Base-by-base conservation (phyloP, 2,113 vertebrate genomes). In the Cranoglanis bouderius region DNA sequence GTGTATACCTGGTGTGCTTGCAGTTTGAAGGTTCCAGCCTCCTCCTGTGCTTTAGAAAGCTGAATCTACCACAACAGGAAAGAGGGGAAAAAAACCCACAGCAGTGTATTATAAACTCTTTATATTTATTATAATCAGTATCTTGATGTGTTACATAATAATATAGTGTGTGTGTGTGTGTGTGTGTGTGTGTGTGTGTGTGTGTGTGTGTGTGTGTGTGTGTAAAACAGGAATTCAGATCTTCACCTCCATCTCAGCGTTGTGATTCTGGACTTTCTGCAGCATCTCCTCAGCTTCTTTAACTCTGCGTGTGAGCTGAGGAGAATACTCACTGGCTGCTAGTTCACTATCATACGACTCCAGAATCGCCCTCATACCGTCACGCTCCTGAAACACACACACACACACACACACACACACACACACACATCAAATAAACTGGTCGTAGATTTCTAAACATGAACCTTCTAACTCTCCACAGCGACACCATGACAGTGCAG, bases 341-440 rank as follows among this genome's bases (percentile, higher is more conserved):
- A 99, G 94, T 93, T 98, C 98, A 0, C 93, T 97, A 94, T 99
- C 98, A 0, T 99, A 99, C 0, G 98, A 99, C 90, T 98, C 97
- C 84, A 99, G 94, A 84, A 99, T 98, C 1, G 96, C 95, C 6
- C 97, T 96, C 98, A 99, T 98, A 4, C 98, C 98, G 0, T 99
- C 98, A 0, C 98, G 97, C 84, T 98, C 98, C 98, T 99, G 95
- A n/a, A 83, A 90, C 19, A 90, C 24, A 74, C 63, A 90, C 26
- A 84, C 61, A 88, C 72, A 74, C 75, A 78, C 75, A 49, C 74
- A 29, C 40, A 43, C 16, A 72, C n/a, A 38, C 32, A 72, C 72
- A 77, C 74, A 29, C 74, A 77, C 74, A 77, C 74, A 77, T 40
- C 38, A 24, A 59, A 57, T 43, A 43, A 49, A 46, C 46, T 46